A percentile compares a stretch with the other conserved stretches of the same genome.
phyloP scores from a whole-genome alignment of 2,113 vertebrate species.

The Aspiorhynchus laticeps region DNA sequence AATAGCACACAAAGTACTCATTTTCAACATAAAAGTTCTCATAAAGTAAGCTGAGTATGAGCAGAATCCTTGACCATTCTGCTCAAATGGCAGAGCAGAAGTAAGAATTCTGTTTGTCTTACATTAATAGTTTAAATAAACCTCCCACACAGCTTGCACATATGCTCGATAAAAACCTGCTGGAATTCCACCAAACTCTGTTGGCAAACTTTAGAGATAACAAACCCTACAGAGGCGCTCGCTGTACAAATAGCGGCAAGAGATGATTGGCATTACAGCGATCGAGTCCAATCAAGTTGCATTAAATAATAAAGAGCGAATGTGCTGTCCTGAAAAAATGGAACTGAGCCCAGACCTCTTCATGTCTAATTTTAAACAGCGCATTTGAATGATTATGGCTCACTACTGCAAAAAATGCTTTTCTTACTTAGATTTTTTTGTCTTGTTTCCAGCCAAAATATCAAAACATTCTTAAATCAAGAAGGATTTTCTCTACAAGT shows the following conservation, averaged over 20 bases:
- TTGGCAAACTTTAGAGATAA: slow-evolving; percentile 13
- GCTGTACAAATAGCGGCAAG: background rate
- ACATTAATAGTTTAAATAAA: slow-evolving; percentile 23
- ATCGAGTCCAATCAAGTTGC: slow-evolving; percentile 9
- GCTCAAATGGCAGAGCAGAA: slow-evolving; percentile 8
- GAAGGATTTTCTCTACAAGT: too few relatives aligned
- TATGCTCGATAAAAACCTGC: slow-evolving; percentile 28
- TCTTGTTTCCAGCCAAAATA: too few relatives aligned
- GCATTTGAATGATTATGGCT: background rate
- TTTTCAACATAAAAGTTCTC: background rate
- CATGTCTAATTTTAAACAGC: slow-evolving; percentile 8
- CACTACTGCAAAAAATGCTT: too few relatives aligned
- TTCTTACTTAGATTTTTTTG: too few relatives aligned
- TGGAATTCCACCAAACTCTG: slow-evolving; percentile 29
- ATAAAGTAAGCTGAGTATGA: background rate
- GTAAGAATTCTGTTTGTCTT: slow-evolving; percentile 2
- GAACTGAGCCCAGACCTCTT: background rate
- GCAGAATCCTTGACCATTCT: background rate
- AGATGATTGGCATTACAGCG: background rate
- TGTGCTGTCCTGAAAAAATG: slow-evolving; percentile 24
- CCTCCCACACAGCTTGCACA: slow-evolving; percentile 27
- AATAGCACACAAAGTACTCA: background rate
- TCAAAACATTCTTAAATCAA: too few relatives aligned
- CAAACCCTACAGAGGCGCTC: background rate
- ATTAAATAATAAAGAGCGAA: slow-evolving; percentile 39